Percentiles rank a stretch among this genome's conserved stretches.
Evolutionary conservation across 2,113 vertebrate species (phyloP).

Genomic region (Aythya baeri): DNA sequence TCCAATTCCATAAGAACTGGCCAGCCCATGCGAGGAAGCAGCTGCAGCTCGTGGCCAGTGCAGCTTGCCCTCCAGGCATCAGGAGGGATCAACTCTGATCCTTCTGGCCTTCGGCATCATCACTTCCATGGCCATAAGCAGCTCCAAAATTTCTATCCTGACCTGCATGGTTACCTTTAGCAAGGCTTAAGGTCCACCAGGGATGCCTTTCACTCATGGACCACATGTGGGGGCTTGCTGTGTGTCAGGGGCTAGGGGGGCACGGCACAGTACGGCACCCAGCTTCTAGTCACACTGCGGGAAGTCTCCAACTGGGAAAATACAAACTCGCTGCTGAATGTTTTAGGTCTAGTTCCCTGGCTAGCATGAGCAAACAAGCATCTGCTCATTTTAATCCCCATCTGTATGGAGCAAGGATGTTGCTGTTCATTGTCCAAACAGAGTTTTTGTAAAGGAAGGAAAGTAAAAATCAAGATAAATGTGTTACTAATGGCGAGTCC

Average conservation of each 20-base stretch:
- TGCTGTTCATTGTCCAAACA: background rate
- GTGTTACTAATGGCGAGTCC: background rate
- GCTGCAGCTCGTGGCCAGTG: background rate
- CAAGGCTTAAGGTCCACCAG: fast-evolving
- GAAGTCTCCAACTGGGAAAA: constrained; percentile 26
- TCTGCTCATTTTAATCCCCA: background rate
- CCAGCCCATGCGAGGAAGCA: background rate
- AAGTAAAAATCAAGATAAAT: background rate
- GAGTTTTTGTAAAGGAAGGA: background rate
- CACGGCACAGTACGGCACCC: fast-evolving
- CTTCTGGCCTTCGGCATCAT: fast-evolving
- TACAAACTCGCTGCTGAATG: background rate
- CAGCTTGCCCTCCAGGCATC: background rate
- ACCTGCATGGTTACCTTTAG: fast-evolving
- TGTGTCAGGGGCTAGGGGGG: background rate
- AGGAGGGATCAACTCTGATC: background rate
- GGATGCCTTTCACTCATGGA: background rate
- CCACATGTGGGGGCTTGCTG: background rate
- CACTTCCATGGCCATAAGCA: background rate
- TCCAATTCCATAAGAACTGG: background rate
- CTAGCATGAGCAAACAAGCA: background rate
- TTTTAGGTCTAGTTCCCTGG: background rate
- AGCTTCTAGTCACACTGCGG: background rate
- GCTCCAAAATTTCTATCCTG: background rate
- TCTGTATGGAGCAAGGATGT: background rate